phyloP scores from a whole-genome alignment of 2,797 vertebrate species.

The Perodicticus potto region DNA sequence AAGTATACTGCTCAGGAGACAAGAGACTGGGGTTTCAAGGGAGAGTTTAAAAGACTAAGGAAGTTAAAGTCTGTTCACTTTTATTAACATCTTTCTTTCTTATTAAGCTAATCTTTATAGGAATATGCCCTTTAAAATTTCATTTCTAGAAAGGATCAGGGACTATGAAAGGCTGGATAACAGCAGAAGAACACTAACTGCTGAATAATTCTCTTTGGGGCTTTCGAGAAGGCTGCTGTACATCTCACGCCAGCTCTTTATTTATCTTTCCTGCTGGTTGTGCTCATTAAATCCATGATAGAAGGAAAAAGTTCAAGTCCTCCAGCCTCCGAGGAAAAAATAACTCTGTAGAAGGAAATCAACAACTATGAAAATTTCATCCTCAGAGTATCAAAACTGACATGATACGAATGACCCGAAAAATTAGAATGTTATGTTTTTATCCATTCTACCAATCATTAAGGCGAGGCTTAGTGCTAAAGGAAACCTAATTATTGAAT shows the following conservation, averaged over 20 bases:
- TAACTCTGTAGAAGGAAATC: background rate
- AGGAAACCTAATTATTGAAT: background rate
- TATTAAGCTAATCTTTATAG: constrained; percentile 24
- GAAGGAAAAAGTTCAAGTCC: background rate
- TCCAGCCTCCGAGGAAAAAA: background rate
- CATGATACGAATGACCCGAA: background rate
- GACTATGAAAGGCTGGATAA: background rate
- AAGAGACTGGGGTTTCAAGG: background rate
- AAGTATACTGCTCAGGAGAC: background rate
- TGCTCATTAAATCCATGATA: background rate
- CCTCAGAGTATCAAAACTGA: background rate
- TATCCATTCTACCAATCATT: background rate
- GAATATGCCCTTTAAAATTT: constrained; percentile 1
- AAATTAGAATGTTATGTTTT: constrained; percentile 14
- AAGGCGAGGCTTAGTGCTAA: background rate
- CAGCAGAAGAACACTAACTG: background rate
- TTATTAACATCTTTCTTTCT: background rate
- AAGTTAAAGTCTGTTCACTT: background rate
- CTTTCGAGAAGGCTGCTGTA: background rate
- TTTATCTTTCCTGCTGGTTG: background rate
- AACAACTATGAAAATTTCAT: background rate
- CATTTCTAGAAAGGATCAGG: background rate
- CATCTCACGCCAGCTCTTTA: background rate
- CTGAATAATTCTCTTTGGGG: background rate
- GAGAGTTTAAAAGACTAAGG: background rate